Evolutionary conservation across 2,888 invertebrate species (phyloP), one percentile per base, ranked within the genome.

Genomic region (Drosophila gaucha): DNA sequence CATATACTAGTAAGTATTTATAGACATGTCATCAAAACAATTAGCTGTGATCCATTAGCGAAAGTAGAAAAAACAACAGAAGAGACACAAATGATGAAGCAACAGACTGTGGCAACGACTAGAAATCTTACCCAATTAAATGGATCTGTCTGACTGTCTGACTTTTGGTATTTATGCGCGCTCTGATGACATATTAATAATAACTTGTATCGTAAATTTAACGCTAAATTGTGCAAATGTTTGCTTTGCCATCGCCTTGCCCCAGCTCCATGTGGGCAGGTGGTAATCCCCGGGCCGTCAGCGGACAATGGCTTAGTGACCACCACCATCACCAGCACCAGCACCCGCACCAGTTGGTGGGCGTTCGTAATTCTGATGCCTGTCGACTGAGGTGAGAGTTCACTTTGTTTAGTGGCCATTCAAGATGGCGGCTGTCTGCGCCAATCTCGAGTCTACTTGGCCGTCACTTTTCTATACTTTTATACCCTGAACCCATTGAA

Each of bases 191-290:
- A 90, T 79, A 89, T 86, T 84, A 78, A 78, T 86, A 88, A 89
- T 86, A 86, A 86, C 75, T 79, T 80, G 77, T 85, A 85, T 86
- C 88, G 83, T 87, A 89, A 90, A 89, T 88, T 80, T 60, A 54
- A 47, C 44, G 22, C 69, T 55, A 57, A 51, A 80, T 64, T 79
- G 72, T 75, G 76, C 39, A 73, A 73, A 73, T 73, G 74, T 85
- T 71, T 80, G 35, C 62, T 72, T 35, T n/a, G 20, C 24, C 24
- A 26, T 26, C 26, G 14, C 3, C n/a, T n/a, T n/a, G 51, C 33
- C 31, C n/a, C 5, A 5, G n/a, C 30, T 20, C 12, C 8, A 57
- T 72, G 73, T 67, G 77, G 78, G 60, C 65, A 65, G 78, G 67
- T 68, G 73, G 24, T 75, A 67, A 73, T 68, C 78, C 63, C 47